These are phyloP conservation scores for Meteorus colon DNA, from an alignment of 2,888 invertebrate species.

Conservation along the genomic window DNA sequence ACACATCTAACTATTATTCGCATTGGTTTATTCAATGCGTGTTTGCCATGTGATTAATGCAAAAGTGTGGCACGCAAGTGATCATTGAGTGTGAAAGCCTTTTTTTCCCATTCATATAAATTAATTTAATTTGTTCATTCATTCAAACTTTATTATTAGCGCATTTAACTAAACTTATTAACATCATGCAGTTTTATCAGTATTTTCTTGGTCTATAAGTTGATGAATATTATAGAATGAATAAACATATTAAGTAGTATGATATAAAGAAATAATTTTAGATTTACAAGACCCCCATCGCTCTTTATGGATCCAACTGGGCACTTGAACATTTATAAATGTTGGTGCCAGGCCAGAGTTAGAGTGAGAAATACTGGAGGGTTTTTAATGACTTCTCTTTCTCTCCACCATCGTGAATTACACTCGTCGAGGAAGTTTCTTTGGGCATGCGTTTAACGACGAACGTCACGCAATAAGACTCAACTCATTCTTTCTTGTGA, in stretches of 20 bases:
- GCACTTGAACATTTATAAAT: conserved; percentile 50
- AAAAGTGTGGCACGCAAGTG: conserved; percentile 33
- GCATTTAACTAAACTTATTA: conserved; percentile 25
- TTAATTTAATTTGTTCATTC: conserved; percentile 27
- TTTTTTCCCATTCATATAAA: not conserved
- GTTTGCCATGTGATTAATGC: conserved; percentile 32
- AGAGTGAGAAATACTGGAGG: conserved; percentile 20
- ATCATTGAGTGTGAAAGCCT: conserved; percentile 34
- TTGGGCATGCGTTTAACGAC: conserved; percentile 49
- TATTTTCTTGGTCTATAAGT: conserved; percentile 7
- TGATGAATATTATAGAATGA: not conserved
- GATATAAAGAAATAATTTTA: conserved; percentile 32
- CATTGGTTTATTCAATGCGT: conserved; percentile 28
- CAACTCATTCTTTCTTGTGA: conserved; percentile 26
- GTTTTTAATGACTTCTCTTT: conserved; percentile 11
- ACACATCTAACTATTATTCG: conserved; percentile 2
- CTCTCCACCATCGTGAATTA: conserved; percentile 36
- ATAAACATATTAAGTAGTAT: not conserved
- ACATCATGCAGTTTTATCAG: not conserved
- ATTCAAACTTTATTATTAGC: not conserved
- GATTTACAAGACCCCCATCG: conserved; percentile 39
- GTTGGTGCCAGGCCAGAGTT: conserved; percentile 30
- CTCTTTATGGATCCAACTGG: conserved; percentile 45
- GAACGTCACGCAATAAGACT: conserved; percentile 49
- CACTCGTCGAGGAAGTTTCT: conserved; percentile 43